Percentiles rank a stretch among this genome's conserved stretches.
phyloP scores from a whole-genome alignment of 2,888 invertebrate species.

The Watsonalla cultraria region DNA sequence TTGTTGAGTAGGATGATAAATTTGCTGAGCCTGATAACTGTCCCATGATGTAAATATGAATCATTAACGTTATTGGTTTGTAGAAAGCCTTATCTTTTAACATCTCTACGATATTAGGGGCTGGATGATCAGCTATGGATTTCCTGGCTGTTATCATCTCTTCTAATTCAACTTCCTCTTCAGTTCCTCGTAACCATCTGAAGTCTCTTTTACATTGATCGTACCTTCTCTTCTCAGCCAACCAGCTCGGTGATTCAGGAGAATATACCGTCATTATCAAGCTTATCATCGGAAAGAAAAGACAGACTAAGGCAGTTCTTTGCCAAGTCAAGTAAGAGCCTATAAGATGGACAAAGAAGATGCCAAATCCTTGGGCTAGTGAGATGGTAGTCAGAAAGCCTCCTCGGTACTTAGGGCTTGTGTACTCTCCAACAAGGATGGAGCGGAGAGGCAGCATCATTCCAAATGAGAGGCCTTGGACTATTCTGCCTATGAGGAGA shows the following conservation, averaged over 20 bases:
- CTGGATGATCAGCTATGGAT: slow-evolving; percentile 4
- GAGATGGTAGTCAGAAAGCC: slow-evolving; percentile 77
- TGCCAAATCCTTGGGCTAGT: slow-evolving; percentile 75
- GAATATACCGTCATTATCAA: slow-evolving; percentile 49
- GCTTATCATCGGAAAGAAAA: slow-evolving; percentile 58
- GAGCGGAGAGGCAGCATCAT: slow-evolving; percentile 62
- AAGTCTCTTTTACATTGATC: slow-evolving; percentile 76
- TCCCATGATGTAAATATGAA: slow-evolving; percentile 77
- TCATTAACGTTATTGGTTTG: slow-evolving; percentile 76
- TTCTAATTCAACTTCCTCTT: slow-evolving; percentile 54
- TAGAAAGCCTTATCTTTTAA: slow-evolving; percentile 66
- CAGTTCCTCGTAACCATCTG: slow-evolving; percentile 74
- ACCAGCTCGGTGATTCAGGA: slow-evolving; percentile 82
- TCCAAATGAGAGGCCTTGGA: slow-evolving; percentile 65
- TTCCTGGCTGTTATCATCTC: slow-evolving; percentile 42
- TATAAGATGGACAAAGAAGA: slow-evolving; percentile 78
- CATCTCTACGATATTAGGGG: slow-evolving; percentile 28
- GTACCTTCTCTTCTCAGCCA: slow-evolving; percentile 72
- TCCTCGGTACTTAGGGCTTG: slow-evolving; percentile 78
- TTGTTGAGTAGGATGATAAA: slow-evolving; percentile 81
- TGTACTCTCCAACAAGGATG: slow-evolving; percentile 73
- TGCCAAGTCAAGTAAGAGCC: slow-evolving; percentile 79
- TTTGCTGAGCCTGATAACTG: slow-evolving; percentile 83
- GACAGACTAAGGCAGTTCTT: slow-evolving; percentile 66
- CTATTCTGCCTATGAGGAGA: slow-evolving; percentile 23